Evolutionary conservation across 2,888 invertebrate species (phyloP), one percentile per base, ranked within the genome.

Genomic region (Lamproptera curius): DNA sequence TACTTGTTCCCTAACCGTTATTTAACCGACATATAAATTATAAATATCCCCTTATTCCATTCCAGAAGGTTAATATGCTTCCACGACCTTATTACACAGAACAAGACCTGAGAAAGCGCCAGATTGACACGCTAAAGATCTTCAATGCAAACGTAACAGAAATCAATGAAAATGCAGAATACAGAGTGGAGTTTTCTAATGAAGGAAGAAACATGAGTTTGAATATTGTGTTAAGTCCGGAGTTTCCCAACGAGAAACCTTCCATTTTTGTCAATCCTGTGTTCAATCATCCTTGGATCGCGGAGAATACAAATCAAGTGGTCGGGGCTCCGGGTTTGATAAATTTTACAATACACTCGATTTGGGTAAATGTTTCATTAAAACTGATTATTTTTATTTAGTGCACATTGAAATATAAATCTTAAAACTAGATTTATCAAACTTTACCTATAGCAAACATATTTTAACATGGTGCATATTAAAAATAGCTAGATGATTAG

Each of bases 111-210:
- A 80, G 93, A 67, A 92, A 91, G 76, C 90, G 92, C 17, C 95
- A 95, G 85, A 94, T 95, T 57, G 93, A 94, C 68, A 95, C 95
- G 3, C 73, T 95, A 56, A 94, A 94, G 84, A 90, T 95, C 60
- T 95, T 95, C 69, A 95, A 95, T 72, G 94, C 93, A 61, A 92
- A 94, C 84, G 95, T 95, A 15, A 78, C 89, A 16, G 94, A 94
- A 84, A 76, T 94, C 1, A 85, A 84, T 37, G 92, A 93, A 70
- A 91, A 92, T 65, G 87, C 89, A 0, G 94, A 95, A 65, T 95
- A 94, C 65, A 89, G 91, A 59, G 89, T 95, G 1, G 90, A 91
- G 60, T 95, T 95, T 62, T 75, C 83, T 31, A 90, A 92, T 33
- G 92, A 91, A 16, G 90, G 89, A 13, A 90, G 89, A 60, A 90